Evolutionary conservation across 2,888 invertebrate species (phyloP).

Genomic region (Isotomurus palustris): DNA sequence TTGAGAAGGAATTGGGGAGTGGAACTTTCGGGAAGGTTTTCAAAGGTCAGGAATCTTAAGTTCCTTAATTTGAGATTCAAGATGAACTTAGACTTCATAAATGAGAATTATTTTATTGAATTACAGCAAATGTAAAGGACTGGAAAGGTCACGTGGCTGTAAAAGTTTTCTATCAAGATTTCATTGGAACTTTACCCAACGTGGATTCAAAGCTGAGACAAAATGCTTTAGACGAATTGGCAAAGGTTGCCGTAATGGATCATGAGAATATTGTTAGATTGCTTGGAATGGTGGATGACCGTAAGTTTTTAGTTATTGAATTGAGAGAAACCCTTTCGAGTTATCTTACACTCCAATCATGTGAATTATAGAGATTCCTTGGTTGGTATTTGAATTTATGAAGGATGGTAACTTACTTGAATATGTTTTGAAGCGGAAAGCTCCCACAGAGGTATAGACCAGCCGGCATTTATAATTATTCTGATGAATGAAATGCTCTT

Average conservation of each 20-base stretch:
- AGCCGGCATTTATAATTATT: neutral
- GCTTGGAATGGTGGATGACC: constrained; percentile 36
- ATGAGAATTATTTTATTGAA: neutral
- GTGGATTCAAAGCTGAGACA: constrained; percentile 14
- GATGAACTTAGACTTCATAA: neutral
- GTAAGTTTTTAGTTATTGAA: constrained; percentile 16
- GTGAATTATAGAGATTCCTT: constrained; percentile 22
- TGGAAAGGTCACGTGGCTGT: constrained; percentile 22
- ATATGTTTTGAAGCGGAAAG: constrained; percentile 17
- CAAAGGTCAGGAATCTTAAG: constrained; percentile 15
- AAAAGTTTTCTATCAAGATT: constrained; percentile 26
- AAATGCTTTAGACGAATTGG: constrained; percentile 32
- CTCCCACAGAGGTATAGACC: constrained; percentile 27
- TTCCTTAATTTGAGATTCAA: neutral
- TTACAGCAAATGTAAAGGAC: constrained; percentile 8
- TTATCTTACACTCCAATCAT: neutral
- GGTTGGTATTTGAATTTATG: constrained; percentile 40
- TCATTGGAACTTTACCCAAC: neutral
- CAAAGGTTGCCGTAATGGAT: constrained; percentile 29
- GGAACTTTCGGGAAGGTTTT: constrained; percentile 36
- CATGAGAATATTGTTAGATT: constrained; percentile 39
- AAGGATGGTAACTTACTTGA: constrained; percentile 36
- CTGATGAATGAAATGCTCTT: neutral
- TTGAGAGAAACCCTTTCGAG: neutral
- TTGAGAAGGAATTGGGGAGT: constrained; percentile 26